Percentiles rank a stretch among this genome's conserved stretches.
phyloP scores from a whole-genome alignment of 2,113 vertebrate species.

The Corythornis cristatus region DNA sequence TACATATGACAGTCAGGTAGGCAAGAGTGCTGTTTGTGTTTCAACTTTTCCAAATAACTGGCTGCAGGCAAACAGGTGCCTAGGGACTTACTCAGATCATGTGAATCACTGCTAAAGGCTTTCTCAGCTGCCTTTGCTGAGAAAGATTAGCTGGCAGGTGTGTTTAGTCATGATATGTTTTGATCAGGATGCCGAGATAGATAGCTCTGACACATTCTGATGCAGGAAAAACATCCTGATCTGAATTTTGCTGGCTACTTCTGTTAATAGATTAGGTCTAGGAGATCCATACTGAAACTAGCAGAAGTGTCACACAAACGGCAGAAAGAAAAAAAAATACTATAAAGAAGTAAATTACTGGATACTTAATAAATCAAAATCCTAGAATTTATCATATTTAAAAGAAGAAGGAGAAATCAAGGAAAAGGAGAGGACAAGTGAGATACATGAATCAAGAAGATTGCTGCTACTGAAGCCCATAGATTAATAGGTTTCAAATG shows the following conservation, averaged over 20 bases:
- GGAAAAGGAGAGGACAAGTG: background rate
- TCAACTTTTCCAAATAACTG: background rate
- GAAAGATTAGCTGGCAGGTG: background rate
- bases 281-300: background rate
- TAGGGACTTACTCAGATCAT: background rate
- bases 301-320: background rate
- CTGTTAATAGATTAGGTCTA: background rate
- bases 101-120: background rate
- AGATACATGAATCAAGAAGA: slow-evolving; percentile 16
- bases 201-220: background rate
- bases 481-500: slow-evolving; percentile 39
- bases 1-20: background rate
- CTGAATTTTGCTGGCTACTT: background rate
- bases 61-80: background rate
- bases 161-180: background rate
- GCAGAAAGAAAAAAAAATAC: background rate
- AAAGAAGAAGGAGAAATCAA: slow-evolving; percentile 21
- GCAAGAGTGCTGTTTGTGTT: accelerated
- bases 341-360: background rate
- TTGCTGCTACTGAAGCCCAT: background rate
- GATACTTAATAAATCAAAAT: background rate
- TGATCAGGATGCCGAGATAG: background rate
- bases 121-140: background rate
- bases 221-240: background rate
- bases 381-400: slow-evolving; percentile 4